Conservation (phyloP, 2,888 invertebrate genomes). For the Micoletzkya japonica region DNA sequence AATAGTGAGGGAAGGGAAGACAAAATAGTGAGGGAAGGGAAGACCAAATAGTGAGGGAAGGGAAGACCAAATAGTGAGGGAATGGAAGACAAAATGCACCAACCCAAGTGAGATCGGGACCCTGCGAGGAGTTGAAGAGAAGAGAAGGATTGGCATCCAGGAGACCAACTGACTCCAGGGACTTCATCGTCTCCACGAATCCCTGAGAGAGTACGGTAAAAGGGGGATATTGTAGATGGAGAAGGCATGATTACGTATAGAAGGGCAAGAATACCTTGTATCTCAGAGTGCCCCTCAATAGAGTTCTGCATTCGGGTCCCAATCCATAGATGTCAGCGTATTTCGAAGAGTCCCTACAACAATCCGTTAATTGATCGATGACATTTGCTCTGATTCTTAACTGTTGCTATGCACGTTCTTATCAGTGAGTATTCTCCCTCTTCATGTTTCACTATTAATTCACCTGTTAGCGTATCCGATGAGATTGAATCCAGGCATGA, state of each 20-base stretch:
- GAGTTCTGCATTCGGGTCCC: slow-evolving; percentile 75
- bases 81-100: not conserved
- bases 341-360: slow-evolving; percentile 86
- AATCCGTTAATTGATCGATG: no score
- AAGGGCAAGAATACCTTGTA: slow-evolving; percentile 71
- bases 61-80: no score
- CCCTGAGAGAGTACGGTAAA: slow-evolving; percentile 68
- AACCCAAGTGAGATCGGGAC: slow-evolving; percentile 93
- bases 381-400: no score
- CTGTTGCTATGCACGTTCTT: not conserved
- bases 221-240: not conserved
- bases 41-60: no score
- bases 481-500: slow-evolving; percentile 93
- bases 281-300: slow-evolving; percentile 89
- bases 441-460: no score
- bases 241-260: not conserved
- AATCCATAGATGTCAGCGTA: slow-evolving; percentile 88
- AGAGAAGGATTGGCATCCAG: slow-evolving; percentile 84
- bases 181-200: slow-evolving; percentile 84
- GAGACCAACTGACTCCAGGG: slow-evolving; percentile 83
- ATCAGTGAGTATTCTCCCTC: no score
- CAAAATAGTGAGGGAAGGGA: no score
- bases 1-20: no score
- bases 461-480: slow-evolving; percentile 87
- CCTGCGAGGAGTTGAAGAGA: slow-evolving; percentile 82